These are phyloP conservation scores for Leucophora obtusa DNA, from an alignment of 2,888 invertebrate genomes.

Conservation along the genomic window DNA sequence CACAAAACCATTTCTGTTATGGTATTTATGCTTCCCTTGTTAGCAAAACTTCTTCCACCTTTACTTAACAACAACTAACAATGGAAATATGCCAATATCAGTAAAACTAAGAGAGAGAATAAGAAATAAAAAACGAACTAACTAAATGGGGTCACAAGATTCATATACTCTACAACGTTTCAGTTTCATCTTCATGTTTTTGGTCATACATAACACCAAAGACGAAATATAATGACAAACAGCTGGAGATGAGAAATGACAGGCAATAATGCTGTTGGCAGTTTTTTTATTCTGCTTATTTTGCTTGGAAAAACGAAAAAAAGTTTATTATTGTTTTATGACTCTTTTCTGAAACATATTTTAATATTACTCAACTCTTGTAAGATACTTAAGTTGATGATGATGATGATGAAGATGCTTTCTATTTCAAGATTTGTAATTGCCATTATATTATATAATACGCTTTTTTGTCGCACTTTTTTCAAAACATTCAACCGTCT, in stretches of 20 bases:
- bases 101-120: background rate
- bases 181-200: background rate
- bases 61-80: background rate
- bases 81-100: background rate
- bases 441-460: background rate
- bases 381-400: background rate
- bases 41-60: background rate
- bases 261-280: conserved; percentile 72
- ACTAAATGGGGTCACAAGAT: conserved; percentile 23
- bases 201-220: background rate
- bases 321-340: background rate
- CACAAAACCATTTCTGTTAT: no score
- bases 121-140: background rate
- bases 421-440: background rate
- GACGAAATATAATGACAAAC: conserved; percentile 15
- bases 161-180: background rate
- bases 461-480: background rate
- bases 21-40: no score
- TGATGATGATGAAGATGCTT: background rate
- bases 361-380: background rate
- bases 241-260: conserved; percentile 71
- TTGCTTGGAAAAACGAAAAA: background rate
- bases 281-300: background rate
- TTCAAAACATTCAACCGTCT: background rate
- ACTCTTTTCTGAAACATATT: background rate